Percentiles rank a stretch among this genome's conserved stretches.
Evolutionary conservation across 2,888 invertebrate genomes (phyloP).

Genomic region (Sycophila texana): DNA sequence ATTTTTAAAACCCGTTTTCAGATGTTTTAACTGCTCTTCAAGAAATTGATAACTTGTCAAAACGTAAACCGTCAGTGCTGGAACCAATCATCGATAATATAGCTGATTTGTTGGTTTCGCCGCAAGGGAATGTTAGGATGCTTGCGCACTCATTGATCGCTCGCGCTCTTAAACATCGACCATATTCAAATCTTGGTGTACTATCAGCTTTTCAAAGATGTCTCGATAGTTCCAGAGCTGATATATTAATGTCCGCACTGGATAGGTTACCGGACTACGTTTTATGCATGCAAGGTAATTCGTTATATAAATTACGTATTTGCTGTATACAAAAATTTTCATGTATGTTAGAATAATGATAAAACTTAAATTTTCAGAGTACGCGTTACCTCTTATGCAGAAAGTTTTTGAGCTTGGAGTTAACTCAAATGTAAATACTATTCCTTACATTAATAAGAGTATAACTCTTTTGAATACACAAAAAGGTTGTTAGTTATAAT

Average conservation of each 20-base stretch:
- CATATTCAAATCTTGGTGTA: constrained; percentile 80
- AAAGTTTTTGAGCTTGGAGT: constrained; percentile 90
- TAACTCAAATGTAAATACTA: constrained; percentile 86
- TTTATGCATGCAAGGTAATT: constrained; percentile 83
- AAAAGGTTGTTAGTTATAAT: constrained; percentile 84
- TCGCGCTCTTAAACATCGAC: constrained; percentile 83
- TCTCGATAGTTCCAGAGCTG: constrained; percentile 86
- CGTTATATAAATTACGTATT: not conserved
- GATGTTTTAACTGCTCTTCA: constrained; percentile 82
- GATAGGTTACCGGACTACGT: constrained; percentile 90
- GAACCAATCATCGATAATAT: constrained; percentile 81
- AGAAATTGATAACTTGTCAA: constrained; percentile 85
- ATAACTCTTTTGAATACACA: constrained; percentile 89
- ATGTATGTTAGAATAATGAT: constrained; percentile 4
- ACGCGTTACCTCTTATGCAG: constrained; percentile 86
- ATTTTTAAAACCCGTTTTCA: constrained; percentile 58
- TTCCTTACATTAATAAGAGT: constrained; percentile 86
- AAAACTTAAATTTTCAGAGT: constrained; percentile 78
- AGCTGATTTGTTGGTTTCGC: constrained; percentile 81
- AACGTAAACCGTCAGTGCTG: constrained; percentile 82
- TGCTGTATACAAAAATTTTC: constrained; percentile 3
- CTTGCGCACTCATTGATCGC: constrained; percentile 85
- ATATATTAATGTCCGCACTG: constrained; percentile 86
- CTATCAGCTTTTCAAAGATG: constrained; percentile 88
- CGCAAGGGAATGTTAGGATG: constrained; percentile 80